Evolutionary conservation across 2,888 invertebrate genomes (phyloP).

Genomic region (Microchrysa polita): DNA sequence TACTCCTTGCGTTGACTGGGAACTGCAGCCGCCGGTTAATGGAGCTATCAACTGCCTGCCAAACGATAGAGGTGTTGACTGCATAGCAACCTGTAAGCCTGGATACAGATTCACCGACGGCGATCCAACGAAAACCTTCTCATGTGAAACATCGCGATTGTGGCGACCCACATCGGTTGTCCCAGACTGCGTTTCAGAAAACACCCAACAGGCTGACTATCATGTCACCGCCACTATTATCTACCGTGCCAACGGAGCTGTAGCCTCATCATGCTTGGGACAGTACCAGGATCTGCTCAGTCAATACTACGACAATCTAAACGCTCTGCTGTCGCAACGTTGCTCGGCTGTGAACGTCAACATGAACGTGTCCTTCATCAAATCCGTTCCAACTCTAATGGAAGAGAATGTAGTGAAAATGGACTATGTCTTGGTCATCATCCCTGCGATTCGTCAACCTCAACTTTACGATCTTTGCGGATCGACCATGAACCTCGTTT

Average conservation of each 20-base stretch:
- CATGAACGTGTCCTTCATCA: slow-evolving; percentile 91
- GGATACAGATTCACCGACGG: slow-evolving; percentile 93
- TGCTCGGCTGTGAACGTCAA: slow-evolving; percentile 95
- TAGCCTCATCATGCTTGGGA: slow-evolving; percentile 82
- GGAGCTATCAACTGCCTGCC: slow-evolving; percentile 88
- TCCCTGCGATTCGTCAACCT: slow-evolving; percentile 88
- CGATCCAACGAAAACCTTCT: slow-evolving; percentile 85
- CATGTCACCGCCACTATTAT: slow-evolving; percentile 87
- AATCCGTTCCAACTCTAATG: slow-evolving; percentile 79
- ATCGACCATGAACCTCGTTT: slow-evolving; percentile 90
- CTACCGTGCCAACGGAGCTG: slow-evolving; percentile 90
- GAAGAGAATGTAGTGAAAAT: slow-evolving; percentile 91
- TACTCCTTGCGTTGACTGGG: slow-evolving; percentile 95
- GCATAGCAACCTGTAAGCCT: slow-evolving; percentile 88
- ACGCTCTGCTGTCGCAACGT: slow-evolving; percentile 84
- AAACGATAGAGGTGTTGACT: slow-evolving; percentile 82
- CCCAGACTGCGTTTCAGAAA: slow-evolving; percentile 94
- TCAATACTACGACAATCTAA: slow-evolving; percentile 82
- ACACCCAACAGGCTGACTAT: slow-evolving; percentile 94
- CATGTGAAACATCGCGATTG: slow-evolving; percentile 80
- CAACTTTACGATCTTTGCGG: slow-evolving; percentile 95
- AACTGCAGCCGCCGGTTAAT: slow-evolving; percentile 86
- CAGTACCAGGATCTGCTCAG: slow-evolving; percentile 86
- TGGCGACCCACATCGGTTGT: slow-evolving; percentile 92
- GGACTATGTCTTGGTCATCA: slow-evolving; percentile 87